These are phyloP conservation scores for Dicyrtomina minuta DNA, from an alignment of 2,888 invertebrate genomes.

Conservation along the genomic window DNA sequence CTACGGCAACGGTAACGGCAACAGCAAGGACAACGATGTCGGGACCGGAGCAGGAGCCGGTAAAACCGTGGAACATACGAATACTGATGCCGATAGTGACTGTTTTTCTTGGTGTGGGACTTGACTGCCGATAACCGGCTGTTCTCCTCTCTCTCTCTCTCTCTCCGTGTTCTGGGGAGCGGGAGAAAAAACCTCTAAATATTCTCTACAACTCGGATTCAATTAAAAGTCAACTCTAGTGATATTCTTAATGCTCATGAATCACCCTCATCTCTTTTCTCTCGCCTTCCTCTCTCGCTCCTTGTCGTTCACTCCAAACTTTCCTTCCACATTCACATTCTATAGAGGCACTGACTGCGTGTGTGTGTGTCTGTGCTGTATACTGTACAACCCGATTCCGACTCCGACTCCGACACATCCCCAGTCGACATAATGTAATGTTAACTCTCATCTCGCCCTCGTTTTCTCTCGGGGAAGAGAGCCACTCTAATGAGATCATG, in stretches of 20 bases:
- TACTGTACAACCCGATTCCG: no score
- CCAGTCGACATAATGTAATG: no score
- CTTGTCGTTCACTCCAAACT: conserved; percentile 12
- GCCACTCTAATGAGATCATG: conserved; percentile 47
- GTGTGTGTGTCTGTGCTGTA: no score
- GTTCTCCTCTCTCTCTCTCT: no score
- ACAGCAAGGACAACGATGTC: no score
- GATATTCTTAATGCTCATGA: conserved; percentile 39
- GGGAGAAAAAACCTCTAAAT: conserved; percentile 14
- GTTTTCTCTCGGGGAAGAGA: background rate
- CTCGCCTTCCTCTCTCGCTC: conserved; percentile 22
- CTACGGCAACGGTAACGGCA: no score
- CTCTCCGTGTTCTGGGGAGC: background rate
- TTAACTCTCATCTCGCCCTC: conserved; percentile 7
- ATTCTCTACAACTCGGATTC: conserved; percentile 33
- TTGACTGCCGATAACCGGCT: no score
- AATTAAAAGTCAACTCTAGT: conserved; percentile 45
- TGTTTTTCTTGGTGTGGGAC: no score
- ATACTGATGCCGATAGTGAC: no score
- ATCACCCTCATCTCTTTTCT: conserved; percentile 36
- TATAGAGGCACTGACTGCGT: background rate
- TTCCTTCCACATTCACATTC: background rate
- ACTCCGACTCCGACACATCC: background rate
- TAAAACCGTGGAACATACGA: no score
- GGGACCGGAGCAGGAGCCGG: no score